phyloP scores from a whole-genome alignment of 1,140 invertebrate species.

The Drosophila elegans region DNA sequence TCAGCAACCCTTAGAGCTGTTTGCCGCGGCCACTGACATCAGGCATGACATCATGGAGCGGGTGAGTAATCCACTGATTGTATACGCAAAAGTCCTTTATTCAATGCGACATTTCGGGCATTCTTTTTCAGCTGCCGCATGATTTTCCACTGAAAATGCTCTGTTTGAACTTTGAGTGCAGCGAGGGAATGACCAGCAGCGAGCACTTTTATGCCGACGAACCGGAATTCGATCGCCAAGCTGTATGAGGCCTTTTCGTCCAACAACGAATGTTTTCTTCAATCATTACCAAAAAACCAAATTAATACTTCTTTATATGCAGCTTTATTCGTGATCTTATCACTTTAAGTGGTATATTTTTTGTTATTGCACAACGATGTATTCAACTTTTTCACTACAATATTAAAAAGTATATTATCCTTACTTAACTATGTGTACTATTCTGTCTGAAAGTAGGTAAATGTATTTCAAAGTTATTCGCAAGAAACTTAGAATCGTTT shows the following conservation, averaged over 20 bases:
- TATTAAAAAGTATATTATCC: not conserved
- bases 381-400: conserved; percentile 14
- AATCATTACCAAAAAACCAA: conserved; percentile 29
- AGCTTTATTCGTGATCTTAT: conserved; percentile 52
- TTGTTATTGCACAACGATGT: conserved; percentile 45
- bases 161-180: conserved; percentile 63
- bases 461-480: too few relatives aligned
- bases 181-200: conserved; percentile 56
- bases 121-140: conserved; percentile 34
- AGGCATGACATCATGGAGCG: conserved; percentile 66
- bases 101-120: too few relatives aligned
- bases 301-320: conserved; percentile 15
- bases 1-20: conserved; percentile 55
- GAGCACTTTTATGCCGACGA: conserved; percentile 68
- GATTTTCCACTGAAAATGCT: conserved; percentile 60
- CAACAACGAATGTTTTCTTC: conserved; percentile 4
- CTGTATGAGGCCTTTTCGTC: conserved; percentile 10
- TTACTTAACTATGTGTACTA: too few relatives aligned
- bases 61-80: conserved; percentile 38
- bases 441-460: too few relatives aligned
- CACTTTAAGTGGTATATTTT: conserved; percentile 49
- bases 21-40: conserved; percentile 68
- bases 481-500: too few relatives aligned
- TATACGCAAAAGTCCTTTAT: not conserved
- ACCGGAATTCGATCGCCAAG: conserved; percentile 68